Base-by-base conservation (phyloP, 1,140 invertebrate genomes). In the Drosophila yakuba region DNA sequence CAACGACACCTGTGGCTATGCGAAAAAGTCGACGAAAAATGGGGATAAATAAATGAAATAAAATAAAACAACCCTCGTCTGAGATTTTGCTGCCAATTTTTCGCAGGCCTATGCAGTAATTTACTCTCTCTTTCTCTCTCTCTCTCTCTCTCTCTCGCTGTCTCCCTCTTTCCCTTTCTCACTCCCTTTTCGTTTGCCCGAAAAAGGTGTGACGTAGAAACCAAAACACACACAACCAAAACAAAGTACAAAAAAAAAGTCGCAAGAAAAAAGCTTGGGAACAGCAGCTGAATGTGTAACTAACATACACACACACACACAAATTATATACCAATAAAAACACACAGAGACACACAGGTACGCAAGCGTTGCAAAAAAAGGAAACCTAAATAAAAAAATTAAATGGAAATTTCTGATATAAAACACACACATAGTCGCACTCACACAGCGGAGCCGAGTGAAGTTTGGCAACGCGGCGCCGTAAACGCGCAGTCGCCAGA, bases 371-470 rank as follows among this genome's bases (percentile, higher is more conserved):
- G 79, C 83, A 72, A 79, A 86, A 86, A 62, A 74, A 66, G 59
- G 74, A 88, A 88, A 88, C 75, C 79, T 73, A 88, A 88, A 88
- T 86, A 88, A 88, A 86, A 86, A 88, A 88, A 83, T 88, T 88
- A 88, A 89, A 88, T 88, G 83, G 82, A 88, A 88, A 88, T 88
- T 88, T 88, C 83, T 88, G 84, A 88, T 79, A 89, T 83, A 83
- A 88, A 89, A 80, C 79, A 78, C 78, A 78, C 78, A 81, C n/a
- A 17, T 8, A 28, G 20, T 39, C 8, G 28, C 45, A 45, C 25
- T 57, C 41, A 51, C 36, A 61, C 28, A 45, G 23, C 32, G 32
- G 4, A 50, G 23, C 35, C 44, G 38, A 71, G 44, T 88, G 83
- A 88, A 88, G 48, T 80, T 83, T 64, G 83, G 83, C 83, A 88